Evolutionary conservation across 1,140 invertebrate genomes (phyloP).

Genomic region (Solenopsis invicta): DNA sequence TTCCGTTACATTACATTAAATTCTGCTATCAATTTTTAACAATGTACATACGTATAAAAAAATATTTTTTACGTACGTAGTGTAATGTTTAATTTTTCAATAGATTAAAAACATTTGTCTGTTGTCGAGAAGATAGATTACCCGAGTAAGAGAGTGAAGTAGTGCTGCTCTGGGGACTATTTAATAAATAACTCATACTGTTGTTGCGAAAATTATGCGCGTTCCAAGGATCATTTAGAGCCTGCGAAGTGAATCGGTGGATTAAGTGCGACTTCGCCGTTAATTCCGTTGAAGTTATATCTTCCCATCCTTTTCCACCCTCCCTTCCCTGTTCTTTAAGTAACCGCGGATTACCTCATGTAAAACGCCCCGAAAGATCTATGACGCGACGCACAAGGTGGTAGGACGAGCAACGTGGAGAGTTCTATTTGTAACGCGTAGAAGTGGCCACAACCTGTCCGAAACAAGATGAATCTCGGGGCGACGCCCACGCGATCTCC

Average conservation of each 20-base stretch:
- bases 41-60: not conserved
- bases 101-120: not conserved
- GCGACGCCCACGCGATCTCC: constrained; percentile 55
- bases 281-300: constrained; percentile 52
- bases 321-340: not conserved
- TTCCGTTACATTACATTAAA: too few species aligned
- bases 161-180: not conserved
- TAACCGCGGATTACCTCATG: constrained; percentile 22
- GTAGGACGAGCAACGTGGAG: not conserved
- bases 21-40: too few species aligned
- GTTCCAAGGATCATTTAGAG: constrained; percentile 42
- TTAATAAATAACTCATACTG: constrained; percentile 41
- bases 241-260: constrained; percentile 49
- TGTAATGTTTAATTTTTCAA: not conserved
- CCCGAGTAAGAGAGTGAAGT: not conserved
- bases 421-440: constrained; percentile 61
- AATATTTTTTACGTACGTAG: not conserved
- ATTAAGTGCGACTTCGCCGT: constrained; percentile 43
- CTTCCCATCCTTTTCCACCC: not conserved
- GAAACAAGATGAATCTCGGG: constrained; percentile 56
- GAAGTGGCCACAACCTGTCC: constrained; percentile 47
- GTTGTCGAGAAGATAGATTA: not conserved
- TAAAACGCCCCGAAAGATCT: constrained; percentile 55
- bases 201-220: constrained; percentile 43
- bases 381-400: constrained; percentile 44